Base-by-base conservation (phyloP, 2,797 vertebrate species). In the Oreortyx pictus region DNA sequence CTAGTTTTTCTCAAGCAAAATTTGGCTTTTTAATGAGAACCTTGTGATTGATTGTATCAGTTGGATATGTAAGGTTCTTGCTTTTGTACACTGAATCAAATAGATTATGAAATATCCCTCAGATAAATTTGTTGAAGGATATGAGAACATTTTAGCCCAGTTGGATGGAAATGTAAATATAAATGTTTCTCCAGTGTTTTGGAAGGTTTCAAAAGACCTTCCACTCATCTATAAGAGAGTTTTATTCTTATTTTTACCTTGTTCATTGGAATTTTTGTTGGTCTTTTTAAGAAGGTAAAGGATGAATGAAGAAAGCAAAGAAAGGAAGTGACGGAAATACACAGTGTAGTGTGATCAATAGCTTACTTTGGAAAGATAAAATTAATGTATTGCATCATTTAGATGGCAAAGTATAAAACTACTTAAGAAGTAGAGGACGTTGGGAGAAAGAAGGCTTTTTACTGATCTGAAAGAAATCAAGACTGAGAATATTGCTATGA, bases 51-150 rank as follows among this genome's bases (percentile, higher is more conserved):
- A 14, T 60, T 37, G 50, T 60, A 41, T 33, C 11, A 8, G 27
- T n/a, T 79, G 57, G 12, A 89, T 85, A 88, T 90, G 15, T 65
- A 84, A 60, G 84, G 47, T 76, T 84, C 56, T 66, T n/a, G 6
- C 18, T 82, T 93, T 84, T 70, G 23, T 54, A 72, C 31, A 37
- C 12, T 39, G 78, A 76, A 60, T 70, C 15, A 54, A 79, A 75
- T 14, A 76, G 1, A 6, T 29, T 50, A 20, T 68, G 77, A 90
- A 93, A 81, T 44, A 75, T 71, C 88, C 84, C 24, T 92, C 33
- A 33, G 54, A 43, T 81, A 57, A 47, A 27, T 61, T 12, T 0
- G 1, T 6, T 3, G 13, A 31, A 64, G 41, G 15, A 29, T 29
- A 50, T 24, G 19, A 71, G 35, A 17, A 24, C 7, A 70, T 57